Base-by-base conservation (phyloP, 2,797 vertebrate genomes). In the Setipinna tenuifilis region DNA sequence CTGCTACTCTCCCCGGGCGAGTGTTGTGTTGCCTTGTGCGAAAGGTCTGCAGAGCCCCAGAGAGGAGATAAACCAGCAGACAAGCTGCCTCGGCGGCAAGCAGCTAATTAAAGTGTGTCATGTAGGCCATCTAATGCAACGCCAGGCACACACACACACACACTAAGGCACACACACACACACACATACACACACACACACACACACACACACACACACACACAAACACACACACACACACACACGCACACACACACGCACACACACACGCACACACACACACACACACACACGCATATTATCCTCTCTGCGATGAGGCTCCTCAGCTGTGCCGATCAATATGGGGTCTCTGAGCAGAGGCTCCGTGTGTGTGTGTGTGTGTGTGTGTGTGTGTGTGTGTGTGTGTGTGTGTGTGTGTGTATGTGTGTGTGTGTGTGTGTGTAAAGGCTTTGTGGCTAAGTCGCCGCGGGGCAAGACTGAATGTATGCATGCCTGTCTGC, bases 91-190 rank as follows among this genome's bases (percentile, higher is more conserved):
- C 14, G 65, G 31, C 25, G 31, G 5, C 25, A 12, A 12, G 16
- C 65, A 68, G 16, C 65, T 68, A 68, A 68, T 68, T 68, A 68
- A 68, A 68, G 23, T 16, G 28, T 31, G 65, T 68, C 65, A 31
- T 68, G 25, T 16, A 68, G 65, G 65, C 28, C 65, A 68, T 68
- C 65, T 68, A 16, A 31, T 31, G 62, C 62, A 68, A 68, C 62
- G 35, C 35, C 35, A 41, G 12, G 11, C 25, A 4, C 62, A 68
- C 61, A 23, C 62, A 68, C 3, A 68, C 28, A 14, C 35, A 68
- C 62, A 68, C 3, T 58, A 16, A 3, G 16, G 35, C 25, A 4
- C 62, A 68, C 61, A 23, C 62, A 68, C 3, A 68, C 28, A 14
- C 35, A 68, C 62, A 68, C 3, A 3, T 3, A 5, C 25, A 4